A percentile compares a stretch with the other conserved stretches of the same genome.
These are phyloP conservation scores for Aspiorhynchus laticeps DNA, from an alignment of 2,113 vertebrate genomes.

Conservation along the genomic window DNA sequence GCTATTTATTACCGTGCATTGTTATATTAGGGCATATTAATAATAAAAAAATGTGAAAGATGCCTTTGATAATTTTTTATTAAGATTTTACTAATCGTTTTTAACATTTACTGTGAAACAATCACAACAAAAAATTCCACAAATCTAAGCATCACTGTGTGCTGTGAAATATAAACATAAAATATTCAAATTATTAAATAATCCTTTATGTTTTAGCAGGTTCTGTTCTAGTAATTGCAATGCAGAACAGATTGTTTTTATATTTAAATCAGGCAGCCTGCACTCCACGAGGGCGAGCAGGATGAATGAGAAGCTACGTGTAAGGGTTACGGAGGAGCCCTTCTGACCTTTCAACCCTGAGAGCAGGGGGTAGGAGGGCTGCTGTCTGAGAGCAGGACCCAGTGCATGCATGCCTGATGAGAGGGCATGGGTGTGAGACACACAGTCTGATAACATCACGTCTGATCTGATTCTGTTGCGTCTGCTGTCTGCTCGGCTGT, in stretches of 20 bases:
- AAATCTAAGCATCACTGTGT: background rate
- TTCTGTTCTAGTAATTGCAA: background rate
- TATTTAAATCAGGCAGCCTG: constrained; percentile 42
- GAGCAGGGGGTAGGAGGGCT: constrained; percentile 40
- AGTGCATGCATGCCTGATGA: constrained; percentile 55
- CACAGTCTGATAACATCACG: constrained; percentile 53
- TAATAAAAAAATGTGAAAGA: background rate
- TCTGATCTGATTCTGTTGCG: constrained; percentile 48
- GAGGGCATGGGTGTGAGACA: constrained; percentile 51
- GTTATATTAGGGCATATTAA: background rate
- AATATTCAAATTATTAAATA: background rate
- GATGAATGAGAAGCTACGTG: constrained; percentile 28
- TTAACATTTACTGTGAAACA: background rate
- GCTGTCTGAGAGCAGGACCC: constrained; percentile 49
- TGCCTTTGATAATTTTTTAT: background rate
- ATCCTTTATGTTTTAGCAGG: background rate
- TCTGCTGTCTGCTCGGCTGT: constrained; percentile 48
- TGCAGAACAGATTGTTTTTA: constrained; percentile 33
- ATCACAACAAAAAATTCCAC: background rate
- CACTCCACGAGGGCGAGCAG: constrained; percentile 8
- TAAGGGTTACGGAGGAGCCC: constrained; percentile 33
- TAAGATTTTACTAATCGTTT: background rate
- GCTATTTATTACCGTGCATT: background rate
- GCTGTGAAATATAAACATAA: background rate
- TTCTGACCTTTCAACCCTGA: constrained; percentile 43